Evolutionary conservation across 2,113 vertebrate genomes (phyloP), one percentile per base, ranked within the genome.

Genomic region (Nanger granti): DNA sequence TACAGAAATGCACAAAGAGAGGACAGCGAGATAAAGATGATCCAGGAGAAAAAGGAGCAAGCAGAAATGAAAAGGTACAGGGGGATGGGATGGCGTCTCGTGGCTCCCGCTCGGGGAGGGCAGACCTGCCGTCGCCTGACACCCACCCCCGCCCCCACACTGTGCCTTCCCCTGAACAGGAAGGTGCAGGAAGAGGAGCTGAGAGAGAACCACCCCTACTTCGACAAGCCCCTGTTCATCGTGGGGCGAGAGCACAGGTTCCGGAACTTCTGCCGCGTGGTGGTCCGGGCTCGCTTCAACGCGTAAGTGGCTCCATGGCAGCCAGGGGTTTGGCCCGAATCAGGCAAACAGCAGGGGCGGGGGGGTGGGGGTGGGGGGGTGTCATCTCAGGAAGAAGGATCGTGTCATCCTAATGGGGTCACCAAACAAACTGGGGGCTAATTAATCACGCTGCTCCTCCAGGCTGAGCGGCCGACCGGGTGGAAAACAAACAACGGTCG

Each of bases 21-120:
- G 98, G 99, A 99, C 98, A 99, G 99, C 29, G 99, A 99, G 97
- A 99, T 99, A 98, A 99, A 99, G 98, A 99, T 99, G 99, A 99
- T 99, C 96, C 99, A 99, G 98, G 99, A 99, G 95, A 99, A 99
- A 98, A 99, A 99, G 98, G 99, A 99, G 90, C 99, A 99, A 98
- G 99, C 99, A 8, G 99, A 99, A 98, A 99, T 99, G 99, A 99
- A 99, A 99, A 99, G 99, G 99, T 99, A 99, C 7, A 8, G 73
- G 1, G 6, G 24, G 22, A 1, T 34, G 1, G 49, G 4, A 2
- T 2, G 0, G 57, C 62, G 49, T 5, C 37, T 18, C 0, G 0
- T 0, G 64, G 34, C 11, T 55, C 47, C 55, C 0, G 0, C 3
- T 41, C 5, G 3, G 52, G 83, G 44, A 41, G 1, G 18, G 10